Conservation (phyloP, 2,797 vertebrate genomes). For the Dipus sagitta region DNA sequence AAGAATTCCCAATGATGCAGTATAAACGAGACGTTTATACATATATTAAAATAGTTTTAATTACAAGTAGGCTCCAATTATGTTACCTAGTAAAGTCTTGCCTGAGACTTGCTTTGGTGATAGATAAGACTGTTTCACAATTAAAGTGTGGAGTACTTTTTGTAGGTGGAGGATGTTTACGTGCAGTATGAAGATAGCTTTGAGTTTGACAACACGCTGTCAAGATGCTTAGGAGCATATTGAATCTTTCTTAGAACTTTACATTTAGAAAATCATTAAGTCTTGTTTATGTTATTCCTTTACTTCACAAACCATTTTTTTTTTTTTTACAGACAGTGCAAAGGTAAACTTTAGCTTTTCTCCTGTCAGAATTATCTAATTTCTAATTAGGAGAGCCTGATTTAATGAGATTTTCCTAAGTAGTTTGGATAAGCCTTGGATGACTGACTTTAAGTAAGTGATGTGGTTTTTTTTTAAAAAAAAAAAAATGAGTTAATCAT, state of each 20-base stretch:
- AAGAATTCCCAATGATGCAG: slow-evolving; percentile 63
- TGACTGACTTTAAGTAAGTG: slow-evolving; percentile 78
- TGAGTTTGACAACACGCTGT: slow-evolving; percentile 67
- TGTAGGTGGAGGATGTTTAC: slow-evolving; percentile 51
- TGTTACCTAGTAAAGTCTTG: slow-evolving; percentile 63
- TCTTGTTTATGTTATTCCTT: slow-evolving; percentile 72
- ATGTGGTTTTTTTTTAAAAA: background rate
- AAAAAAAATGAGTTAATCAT: slow-evolving; percentile 76
- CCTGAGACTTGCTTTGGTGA: slow-evolving; percentile 57
- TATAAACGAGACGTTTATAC: slow-evolving; percentile 74
- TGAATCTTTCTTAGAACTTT: slow-evolving; percentile 45
- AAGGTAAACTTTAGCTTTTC: slow-evolving; percentile 76
- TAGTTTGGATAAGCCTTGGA: slow-evolving; percentile 75
- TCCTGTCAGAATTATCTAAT: slow-evolving; percentile 78
- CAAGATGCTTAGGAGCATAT: slow-evolving; percentile 35
- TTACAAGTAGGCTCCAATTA: slow-evolving; percentile 63
- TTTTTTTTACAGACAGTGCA: slow-evolving; percentile 67
- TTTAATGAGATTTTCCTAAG: slow-evolving; percentile 80
- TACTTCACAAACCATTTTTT: slow-evolving; percentile 67
- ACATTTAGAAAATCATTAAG: slow-evolving; percentile 71
- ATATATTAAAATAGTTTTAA: slow-evolving; percentile 75
- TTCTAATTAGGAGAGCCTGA: slow-evolving; percentile 76
- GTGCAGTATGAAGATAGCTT: slow-evolving; percentile 25
- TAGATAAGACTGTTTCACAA: slow-evolving; percentile 62
- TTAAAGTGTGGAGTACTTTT: slow-evolving; percentile 60